These are phyloP conservation scores for Anableps anableps DNA, from an alignment of 2,797 vertebrate genomes.

Conservation along the genomic window DNA sequence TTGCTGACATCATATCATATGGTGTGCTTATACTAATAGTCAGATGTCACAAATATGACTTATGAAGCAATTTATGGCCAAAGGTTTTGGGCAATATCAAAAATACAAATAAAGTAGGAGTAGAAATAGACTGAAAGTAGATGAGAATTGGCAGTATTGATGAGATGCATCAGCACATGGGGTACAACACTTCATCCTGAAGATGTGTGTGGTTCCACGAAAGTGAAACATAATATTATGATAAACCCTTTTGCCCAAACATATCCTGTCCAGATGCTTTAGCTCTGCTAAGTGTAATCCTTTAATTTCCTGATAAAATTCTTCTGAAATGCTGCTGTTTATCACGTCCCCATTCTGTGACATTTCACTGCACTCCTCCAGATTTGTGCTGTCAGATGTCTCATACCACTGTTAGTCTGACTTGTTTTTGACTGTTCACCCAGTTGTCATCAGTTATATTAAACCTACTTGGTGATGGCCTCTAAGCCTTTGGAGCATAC, in stretches of 20 bases:
- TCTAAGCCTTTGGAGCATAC: constrained; percentile 31
- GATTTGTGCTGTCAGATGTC: constrained; percentile 45
- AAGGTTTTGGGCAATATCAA: background rate
- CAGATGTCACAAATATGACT: constrained; percentile 3
- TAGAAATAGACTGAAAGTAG: background rate
- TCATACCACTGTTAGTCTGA: constrained; percentile 41
- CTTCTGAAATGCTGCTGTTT: constrained; percentile 11
- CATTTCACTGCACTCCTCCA: constrained; percentile 9
- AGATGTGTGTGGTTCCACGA: constrained; percentile 22
- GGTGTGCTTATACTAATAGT: background rate
- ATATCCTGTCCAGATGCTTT: background rate
- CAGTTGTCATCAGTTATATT: constrained; percentile 11
- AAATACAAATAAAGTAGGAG: background rate
- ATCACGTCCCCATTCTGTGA: background rate
- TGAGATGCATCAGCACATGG: constrained; percentile 3
- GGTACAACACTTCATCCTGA: constrained; percentile 6
- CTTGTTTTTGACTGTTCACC: constrained; percentile 17
- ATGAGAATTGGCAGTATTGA: constrained; percentile 12
- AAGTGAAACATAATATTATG: background rate
- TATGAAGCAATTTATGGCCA: background rate
- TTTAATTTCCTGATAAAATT: constrained; percentile 16
- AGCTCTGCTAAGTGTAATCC: constrained; percentile 3
- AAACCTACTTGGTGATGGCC: constrained; percentile 4
- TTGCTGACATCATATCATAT: constrained; percentile 24
- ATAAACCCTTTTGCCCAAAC: constrained; percentile 26